Conservation (phyloP, 2,797 vertebrate species). For the Neostethus bicornis region DNA sequence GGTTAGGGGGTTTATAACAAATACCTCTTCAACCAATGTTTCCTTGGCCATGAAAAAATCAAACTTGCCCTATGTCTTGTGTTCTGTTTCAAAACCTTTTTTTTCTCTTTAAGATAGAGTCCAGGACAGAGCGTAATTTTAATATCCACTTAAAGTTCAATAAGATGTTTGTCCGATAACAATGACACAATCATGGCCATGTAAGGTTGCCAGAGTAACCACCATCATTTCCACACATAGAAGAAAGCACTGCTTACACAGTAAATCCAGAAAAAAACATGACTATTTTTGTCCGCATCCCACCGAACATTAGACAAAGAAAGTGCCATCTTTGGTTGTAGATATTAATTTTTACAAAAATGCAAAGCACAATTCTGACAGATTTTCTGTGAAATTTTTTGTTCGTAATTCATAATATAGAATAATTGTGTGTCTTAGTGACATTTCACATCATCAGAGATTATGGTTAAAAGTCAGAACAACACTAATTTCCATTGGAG, state of each 20-base stretch:
- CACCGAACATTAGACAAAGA: conserved; percentile 33
- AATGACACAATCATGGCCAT: conserved; percentile 33
- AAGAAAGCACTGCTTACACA: conserved; percentile 32
- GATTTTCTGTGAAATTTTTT: conserved; percentile 3
- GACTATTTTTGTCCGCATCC: conserved; percentile 44
- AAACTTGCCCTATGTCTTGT: no score
- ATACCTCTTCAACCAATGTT: no score
- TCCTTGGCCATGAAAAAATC: no score
- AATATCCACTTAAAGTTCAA: conserved; percentile 31
- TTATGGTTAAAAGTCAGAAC: no score
- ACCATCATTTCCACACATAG: conserved; percentile 49
- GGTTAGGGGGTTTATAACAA: no score
- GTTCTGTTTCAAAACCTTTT: no score
- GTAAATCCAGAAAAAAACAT: conserved; percentile 40
- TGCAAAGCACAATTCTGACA: conserved; percentile 11
- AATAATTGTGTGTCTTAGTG: conserved; percentile 3
- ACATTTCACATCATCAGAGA: conserved; percentile 5
- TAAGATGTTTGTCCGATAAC: conserved; percentile 36
- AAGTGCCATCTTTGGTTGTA: conserved; percentile 28
- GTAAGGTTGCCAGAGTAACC: conserved; percentile 55
- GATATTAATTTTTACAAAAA: conserved; percentile 25
- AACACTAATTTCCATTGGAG: no score
- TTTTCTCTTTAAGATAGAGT: neutral
- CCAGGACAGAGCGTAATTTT: conserved; percentile 26
- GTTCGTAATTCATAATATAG: conserved; percentile 15